Conservation (phyloP, 1,140 invertebrate species). For the Pseudomyrmex flavicornis region DNA sequence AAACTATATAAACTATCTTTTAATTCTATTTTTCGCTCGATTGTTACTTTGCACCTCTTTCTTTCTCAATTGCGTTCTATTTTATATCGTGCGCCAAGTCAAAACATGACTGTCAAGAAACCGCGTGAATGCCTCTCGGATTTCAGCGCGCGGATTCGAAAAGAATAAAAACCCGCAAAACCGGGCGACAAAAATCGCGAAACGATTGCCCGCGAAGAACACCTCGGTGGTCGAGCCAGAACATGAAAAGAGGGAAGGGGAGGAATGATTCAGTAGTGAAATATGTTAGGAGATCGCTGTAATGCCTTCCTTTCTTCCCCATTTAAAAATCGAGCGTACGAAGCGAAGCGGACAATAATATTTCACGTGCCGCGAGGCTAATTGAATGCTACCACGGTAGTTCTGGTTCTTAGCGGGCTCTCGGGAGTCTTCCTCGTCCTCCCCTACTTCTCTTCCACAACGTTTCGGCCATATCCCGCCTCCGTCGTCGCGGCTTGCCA, state of each 20-base stretch:
- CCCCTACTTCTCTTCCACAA: background rate
- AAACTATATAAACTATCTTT: too few relatives aligned
- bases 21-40: too few relatives aligned
- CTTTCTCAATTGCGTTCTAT: background rate
- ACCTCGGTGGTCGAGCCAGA: constrained; percentile 53
- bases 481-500: constrained; percentile 49
- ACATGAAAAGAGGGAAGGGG: constrained; percentile 8
- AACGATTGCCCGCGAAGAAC: constrained; percentile 34
- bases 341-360: constrained; percentile 80
- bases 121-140: constrained; percentile 3
- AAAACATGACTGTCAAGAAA: constrained; percentile 30
- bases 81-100: constrained; percentile 3
- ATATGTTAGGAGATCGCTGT: constrained; percentile 75
- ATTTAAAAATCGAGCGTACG: constrained; percentile 77
- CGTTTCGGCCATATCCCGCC: constrained; percentile 25
- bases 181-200: constrained; percentile 35
- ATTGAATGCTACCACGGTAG: constrained; percentile 85
- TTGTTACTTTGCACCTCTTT: too few relatives aligned
- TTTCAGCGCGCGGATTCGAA: constrained; percentile 15
- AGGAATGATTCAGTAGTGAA: constrained; percentile 75
- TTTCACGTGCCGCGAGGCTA: constrained; percentile 83
- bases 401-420: constrained; percentile 75
- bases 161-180: constrained; percentile 47
- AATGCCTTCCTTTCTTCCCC: constrained; percentile 75
- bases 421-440: constrained; percentile 57